Percentiles rank a stretch among this genome's conserved stretches.
phyloP scores from a whole-genome alignment of 2,888 invertebrate genomes.

The Platycheirus rosarum region DNA sequence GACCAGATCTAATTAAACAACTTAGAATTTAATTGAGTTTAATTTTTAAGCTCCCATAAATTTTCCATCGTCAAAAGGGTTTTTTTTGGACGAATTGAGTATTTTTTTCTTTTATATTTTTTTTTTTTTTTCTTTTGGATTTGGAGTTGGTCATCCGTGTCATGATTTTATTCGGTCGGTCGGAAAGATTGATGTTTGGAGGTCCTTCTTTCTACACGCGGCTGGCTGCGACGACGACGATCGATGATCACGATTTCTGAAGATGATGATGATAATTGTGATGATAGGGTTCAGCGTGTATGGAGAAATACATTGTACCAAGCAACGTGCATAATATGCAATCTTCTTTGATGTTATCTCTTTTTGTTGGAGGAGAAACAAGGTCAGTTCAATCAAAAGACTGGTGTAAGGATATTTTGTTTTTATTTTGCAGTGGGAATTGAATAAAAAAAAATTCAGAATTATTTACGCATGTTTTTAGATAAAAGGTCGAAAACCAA shows the following conservation, averaged over 20 bases:
- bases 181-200: conserved; percentile 27
- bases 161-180: conserved; percentile 23
- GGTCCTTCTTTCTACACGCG: conserved; percentile 9
- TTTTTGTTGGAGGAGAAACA: not conserved
- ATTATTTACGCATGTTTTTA: no score
- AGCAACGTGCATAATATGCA: not conserved
- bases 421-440: no score
- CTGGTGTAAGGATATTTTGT: no score
- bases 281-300: conserved; percentile 48
- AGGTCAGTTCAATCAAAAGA: not conserved
- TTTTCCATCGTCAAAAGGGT: conserved; percentile 49
- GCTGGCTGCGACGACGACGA: conserved; percentile 22
- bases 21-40: conserved; percentile 63
- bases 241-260: conserved; percentile 58
- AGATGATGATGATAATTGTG: conserved; percentile 66
- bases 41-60: conserved; percentile 62
- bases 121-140: conserved; percentile 6
- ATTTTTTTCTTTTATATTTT: conserved; percentile 2
- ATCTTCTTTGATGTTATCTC: not conserved
- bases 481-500: no score
- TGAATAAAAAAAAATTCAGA: no score
- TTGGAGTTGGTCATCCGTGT: conserved; percentile 11
- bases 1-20: conserved; percentile 66
- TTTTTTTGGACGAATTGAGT: conserved; percentile 23
- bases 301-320: conserved; percentile 16